Evolutionary conservation across 2,888 invertebrate species (phyloP).

Genomic region (Osedax frankpressi): DNA sequence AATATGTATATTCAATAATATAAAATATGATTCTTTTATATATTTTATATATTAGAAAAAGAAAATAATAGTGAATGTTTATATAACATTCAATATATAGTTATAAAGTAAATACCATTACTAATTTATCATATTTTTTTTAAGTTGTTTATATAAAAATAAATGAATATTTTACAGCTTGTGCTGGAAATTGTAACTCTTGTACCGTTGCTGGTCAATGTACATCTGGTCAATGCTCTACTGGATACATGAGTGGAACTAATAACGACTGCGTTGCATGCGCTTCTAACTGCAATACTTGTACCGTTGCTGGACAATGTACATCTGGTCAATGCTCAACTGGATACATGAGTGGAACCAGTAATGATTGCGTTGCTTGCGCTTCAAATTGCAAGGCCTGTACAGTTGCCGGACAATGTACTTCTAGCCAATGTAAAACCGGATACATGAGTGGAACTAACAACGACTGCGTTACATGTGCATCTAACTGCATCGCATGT

Average conservation of each 20-base stretch:
- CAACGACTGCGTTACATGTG: neutral
- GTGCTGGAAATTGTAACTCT: neutral
- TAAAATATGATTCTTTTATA: no score
- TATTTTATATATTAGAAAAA: no score
- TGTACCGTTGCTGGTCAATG: neutral
- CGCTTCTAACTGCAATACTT: neutral
- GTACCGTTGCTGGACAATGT: neutral
- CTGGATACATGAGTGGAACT: neutral
- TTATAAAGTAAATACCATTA: no score
- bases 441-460: neutral
- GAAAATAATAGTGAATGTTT: no score
- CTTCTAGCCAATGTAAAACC: neutral
- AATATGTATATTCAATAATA: no score
- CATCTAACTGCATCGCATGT: neutral
- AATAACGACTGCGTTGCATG: neutral
- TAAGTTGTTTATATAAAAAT: no score
- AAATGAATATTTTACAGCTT: no score
- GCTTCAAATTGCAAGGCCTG: neutral
- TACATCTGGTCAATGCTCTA: neutral
- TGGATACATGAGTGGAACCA: neutral
- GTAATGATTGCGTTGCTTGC: neutral
- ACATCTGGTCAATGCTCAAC: neutral
- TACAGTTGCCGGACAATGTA: neutral
- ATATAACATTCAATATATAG: no score
- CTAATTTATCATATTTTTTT: no score